Conservation (phyloP, 2,113 vertebrate genomes). For the Machaerirhynchus nigripectus region DNA sequence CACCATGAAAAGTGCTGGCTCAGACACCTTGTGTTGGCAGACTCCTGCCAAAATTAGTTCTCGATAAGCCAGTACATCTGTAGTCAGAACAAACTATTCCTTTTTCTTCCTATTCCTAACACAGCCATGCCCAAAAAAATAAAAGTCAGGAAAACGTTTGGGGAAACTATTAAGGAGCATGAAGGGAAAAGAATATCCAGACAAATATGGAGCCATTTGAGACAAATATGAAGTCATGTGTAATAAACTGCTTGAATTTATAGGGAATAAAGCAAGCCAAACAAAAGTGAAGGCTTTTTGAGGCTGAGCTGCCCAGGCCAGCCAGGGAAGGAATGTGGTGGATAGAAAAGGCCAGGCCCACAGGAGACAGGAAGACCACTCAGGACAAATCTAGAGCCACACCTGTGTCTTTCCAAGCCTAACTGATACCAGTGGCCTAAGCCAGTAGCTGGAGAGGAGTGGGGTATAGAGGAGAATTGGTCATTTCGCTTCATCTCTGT, state of each 20-base stretch:
- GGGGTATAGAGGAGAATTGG: background rate
- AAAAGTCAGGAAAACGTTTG: slow-evolving; percentile 29
- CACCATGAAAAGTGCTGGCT: slow-evolving; percentile 30
- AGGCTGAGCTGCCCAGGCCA: background rate
- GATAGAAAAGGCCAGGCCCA: background rate
- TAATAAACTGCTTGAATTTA: slow-evolving; percentile 39
- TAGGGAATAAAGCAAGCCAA: background rate
- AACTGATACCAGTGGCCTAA: background rate
- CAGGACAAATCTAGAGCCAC: background rate
- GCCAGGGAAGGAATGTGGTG: background rate
- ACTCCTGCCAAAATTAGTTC: slow-evolving; percentile 27
- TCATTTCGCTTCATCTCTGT: background rate
- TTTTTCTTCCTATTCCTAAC: background rate
- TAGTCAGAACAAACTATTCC: slow-evolving; percentile 17
- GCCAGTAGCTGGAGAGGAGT: background rate
- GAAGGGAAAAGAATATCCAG: background rate
- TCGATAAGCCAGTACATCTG: slow-evolving; percentile 41
- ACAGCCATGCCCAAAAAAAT: background rate
- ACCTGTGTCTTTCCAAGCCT: background rate
- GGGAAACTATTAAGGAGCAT: slow-evolving; percentile 20
- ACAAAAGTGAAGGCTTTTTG: background rate
- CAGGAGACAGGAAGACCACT: accelerated
- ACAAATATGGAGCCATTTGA: slow-evolving; percentile 11
- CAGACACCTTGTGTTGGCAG: slow-evolving; percentile 22
- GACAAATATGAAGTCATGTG: slow-evolving; percentile 13